phyloP scores from a whole-genome alignment of 2,113 vertebrate genomes.

The Cryptotis parvus region DNA sequence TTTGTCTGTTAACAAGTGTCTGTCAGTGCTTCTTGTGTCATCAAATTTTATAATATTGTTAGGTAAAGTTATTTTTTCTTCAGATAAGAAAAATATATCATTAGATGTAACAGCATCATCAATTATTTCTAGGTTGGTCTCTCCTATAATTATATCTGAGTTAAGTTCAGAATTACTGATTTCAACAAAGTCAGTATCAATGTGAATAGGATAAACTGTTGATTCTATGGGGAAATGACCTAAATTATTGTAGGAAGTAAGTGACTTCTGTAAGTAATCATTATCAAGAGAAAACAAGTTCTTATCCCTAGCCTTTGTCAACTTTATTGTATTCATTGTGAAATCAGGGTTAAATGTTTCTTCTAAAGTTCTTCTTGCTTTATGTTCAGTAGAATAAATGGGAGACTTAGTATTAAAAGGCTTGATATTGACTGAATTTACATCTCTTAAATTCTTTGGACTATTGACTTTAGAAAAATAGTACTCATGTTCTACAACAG shows the following conservation, averaged over 20 bases:
- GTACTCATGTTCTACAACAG: background rate
- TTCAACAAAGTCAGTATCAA: background rate
- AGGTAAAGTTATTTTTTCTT: background rate
- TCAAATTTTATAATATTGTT: background rate
- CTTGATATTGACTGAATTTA: background rate
- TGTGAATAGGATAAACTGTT: background rate
- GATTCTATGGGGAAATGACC: background rate
- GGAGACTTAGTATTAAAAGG: background rate
- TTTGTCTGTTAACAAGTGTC: background rate
- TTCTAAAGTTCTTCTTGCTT: slow-evolving; percentile 30
- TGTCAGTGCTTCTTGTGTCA: background rate
- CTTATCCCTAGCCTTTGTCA: background rate
- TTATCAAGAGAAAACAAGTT: background rate
- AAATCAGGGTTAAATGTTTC: slow-evolving; percentile 14
- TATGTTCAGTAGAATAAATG: background rate
- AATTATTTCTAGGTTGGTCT: background rate
- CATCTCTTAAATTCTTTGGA: background rate
- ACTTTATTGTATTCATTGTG: background rate
- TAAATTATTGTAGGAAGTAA: background rate
- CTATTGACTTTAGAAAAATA: background rate
- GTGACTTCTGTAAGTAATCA: background rate
- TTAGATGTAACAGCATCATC: slow-evolving; percentile 3
- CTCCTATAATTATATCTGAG: background rate
- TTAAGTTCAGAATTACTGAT: slow-evolving; percentile 21
- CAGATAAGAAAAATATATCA: background rate